Base-by-base conservation (phyloP, 2,113 vertebrate genomes). In the Probosciger aterrimus region DNA sequence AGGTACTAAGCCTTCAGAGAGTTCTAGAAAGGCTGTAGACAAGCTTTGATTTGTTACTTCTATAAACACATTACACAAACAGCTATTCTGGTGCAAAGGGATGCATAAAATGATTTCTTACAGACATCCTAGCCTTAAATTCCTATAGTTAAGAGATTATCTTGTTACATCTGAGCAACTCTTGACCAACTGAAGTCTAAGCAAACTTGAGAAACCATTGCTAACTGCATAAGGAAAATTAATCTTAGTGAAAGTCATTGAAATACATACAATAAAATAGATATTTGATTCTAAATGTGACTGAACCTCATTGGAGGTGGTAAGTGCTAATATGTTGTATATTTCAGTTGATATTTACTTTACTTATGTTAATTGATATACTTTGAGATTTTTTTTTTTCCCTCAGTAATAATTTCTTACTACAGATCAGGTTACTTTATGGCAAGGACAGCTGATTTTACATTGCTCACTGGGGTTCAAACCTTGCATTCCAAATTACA, bases 21-120 rank as follows among this genome's bases (percentile, higher is more conserved):
- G 22, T 93, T 86, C 68, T 52, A 53, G 92, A 88, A 93, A 90
- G 53, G 64, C 88, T 88, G 67, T 35, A 92, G 82, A 90, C 90
- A 90, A 4, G 7, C 18, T 74, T 88, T 93, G 92, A 85, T 90
- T 93, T 88, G 18, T 82, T 92, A 27, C 35, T 86, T 67, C 44
- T 94, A 52, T 44, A 82, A 87, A 76, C 19, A 57, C 44, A 65
- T 80, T 65, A 88, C 67, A 96, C 44, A 76, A 93, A 85, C 67
- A 76, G 49, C 44, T 88, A 74, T 80, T 93, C 82, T 37, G 24
- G 79, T 83, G 63, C 62, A 76, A 92, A 86, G 41, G 35, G 35
- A 80, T 55, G 16, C 62, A 24, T 15, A 41, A 62, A 31, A 50
- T 52, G 27, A 73, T 79, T 79, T 60, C 47, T 79, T 65, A 55